These are phyloP conservation scores for Scrobipalpa costella DNA, from an alignment of 2,888 invertebrate species.

Conservation along the genomic window DNA sequence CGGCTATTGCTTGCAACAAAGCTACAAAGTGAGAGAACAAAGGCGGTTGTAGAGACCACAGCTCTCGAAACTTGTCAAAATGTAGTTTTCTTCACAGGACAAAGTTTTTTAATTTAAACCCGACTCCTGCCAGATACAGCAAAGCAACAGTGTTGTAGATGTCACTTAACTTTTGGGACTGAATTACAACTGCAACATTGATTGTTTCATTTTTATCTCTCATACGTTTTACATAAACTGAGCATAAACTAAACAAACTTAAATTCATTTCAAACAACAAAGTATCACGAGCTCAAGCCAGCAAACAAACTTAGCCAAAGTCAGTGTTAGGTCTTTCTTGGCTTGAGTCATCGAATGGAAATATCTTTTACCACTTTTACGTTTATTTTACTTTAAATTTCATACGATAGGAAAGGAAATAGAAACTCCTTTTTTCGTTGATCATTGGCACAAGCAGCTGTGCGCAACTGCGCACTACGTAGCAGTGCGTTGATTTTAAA, in stretches of 20 bases:
- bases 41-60: slow-evolving; percentile 6
- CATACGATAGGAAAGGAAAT: too few species aligned
- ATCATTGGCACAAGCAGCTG: too few species aligned
- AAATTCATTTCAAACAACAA: not conserved
- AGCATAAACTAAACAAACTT: not conserved
- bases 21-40: slow-evolving; percentile 2
- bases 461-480: too few species aligned
- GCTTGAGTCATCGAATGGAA: too few species aligned
- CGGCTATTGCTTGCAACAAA: not conserved
- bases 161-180: slow-evolving; percentile 15
- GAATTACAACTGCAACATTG: slow-evolving; percentile 12
- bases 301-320: too few species aligned
- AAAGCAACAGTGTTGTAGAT: slow-evolving; percentile 9
- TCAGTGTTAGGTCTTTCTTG: too few species aligned
- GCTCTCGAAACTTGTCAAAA: slow-evolving; percentile 25
- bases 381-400: too few species aligned
- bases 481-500: too few species aligned
- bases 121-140: not conserved
- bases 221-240: slow-evolving; percentile 5
- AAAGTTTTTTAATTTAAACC: slow-evolving; percentile 30
- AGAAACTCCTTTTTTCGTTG: too few species aligned
- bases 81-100: slow-evolving; percentile 23
- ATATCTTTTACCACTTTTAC: too few species aligned
- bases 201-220: slow-evolving; percentile 13
- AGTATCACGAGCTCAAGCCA: not conserved